Evolutionary conservation across 2,113 vertebrate genomes (phyloP).

Genomic region (Prionailurus viverrinus): DNA sequence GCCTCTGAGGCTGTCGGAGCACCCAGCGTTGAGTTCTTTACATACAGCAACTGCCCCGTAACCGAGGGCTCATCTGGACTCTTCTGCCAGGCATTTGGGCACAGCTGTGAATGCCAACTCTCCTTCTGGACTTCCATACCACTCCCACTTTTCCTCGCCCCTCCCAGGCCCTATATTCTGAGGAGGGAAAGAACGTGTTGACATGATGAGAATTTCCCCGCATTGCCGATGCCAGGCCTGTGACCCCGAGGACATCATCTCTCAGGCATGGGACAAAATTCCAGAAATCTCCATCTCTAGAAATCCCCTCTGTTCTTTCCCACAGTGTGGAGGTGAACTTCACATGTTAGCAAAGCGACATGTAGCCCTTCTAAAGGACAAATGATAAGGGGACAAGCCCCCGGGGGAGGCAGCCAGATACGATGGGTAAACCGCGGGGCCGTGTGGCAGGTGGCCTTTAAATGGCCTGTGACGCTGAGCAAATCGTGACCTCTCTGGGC

Average conservation of each 20-base stretch:
- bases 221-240: fast-evolving
- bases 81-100: neutral
- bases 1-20: neutral
- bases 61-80: too few species aligned
- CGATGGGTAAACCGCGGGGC: fast-evolving
- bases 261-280: neutral
- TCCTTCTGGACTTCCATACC: neutral
- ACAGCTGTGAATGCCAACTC: fast-evolving
- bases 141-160: neutral
- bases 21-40: neutral
- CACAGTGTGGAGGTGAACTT: neutral
- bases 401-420: neutral
- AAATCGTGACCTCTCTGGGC: too few species aligned
- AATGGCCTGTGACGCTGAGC: fast-evolving
- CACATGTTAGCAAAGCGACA: neutral
- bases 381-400: too few species aligned
- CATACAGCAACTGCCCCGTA: neutral
- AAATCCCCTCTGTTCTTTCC: neutral
- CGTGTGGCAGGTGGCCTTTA: fast-evolving
- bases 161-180: neutral
- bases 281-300: neutral
- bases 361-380: neutral
- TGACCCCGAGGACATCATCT: neutral
- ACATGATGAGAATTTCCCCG: neutral
- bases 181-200: neutral